A percentile compares a stretch with the other conserved stretches of the same genome.
These are phyloP conservation scores for Pipra filicauda DNA, from an alignment of 2,113 vertebrate genomes.

Conservation along the genomic window DNA sequence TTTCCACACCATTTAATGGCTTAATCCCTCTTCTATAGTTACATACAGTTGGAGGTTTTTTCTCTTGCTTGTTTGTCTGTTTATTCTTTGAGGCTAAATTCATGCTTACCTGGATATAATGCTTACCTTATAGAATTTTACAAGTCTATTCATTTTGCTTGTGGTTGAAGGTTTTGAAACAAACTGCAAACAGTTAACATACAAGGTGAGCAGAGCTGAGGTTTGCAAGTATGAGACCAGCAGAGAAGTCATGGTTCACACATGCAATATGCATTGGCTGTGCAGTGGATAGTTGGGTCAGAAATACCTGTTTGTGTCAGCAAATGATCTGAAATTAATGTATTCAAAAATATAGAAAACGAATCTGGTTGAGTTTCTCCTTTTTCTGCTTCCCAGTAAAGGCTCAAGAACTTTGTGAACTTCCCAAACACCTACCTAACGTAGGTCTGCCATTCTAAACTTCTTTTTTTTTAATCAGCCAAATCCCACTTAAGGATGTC, in stretches of 20 bases:
- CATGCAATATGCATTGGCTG: not conserved
- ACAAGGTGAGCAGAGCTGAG: not conserved
- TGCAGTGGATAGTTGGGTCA: not conserved
- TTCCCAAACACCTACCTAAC: not conserved
- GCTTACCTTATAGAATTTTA: not conserved
- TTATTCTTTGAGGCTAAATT: not conserved
- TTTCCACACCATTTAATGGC: not conserved
- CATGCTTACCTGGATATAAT: not conserved
- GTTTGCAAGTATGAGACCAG: not conserved
- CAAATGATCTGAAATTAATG: not conserved
- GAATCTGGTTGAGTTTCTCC: not conserved
- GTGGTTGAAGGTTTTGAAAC: not conserved
- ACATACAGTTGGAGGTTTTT: not conserved
- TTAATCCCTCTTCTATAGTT: not conserved
- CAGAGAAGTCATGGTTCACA: not conserved
- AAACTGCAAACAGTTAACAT: not conserved
- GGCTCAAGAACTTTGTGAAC: not conserved
- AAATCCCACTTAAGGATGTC: not conserved
- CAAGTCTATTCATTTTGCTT: not conserved
- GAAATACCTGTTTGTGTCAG: not conserved
- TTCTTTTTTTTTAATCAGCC: not conserved
- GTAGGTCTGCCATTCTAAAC: not conserved
- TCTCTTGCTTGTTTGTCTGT: not conserved
- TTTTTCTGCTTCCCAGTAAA: not conserved
- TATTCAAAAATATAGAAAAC: not conserved